These are phyloP conservation scores for Furnarius figulus DNA, from an alignment of 2,113 vertebrate genomes.

Conservation along the genomic window DNA sequence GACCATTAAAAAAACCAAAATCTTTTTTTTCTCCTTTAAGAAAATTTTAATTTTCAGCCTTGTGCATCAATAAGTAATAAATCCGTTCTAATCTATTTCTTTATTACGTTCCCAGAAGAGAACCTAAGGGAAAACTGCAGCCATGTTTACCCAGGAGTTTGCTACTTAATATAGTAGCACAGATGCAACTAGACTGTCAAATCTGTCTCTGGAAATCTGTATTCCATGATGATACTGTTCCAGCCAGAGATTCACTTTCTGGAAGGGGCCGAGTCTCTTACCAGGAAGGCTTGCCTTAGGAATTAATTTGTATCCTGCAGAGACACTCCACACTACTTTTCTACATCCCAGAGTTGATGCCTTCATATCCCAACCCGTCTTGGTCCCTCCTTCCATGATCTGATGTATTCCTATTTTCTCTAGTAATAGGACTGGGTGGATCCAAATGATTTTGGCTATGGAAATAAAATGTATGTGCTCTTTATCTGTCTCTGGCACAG, in stretches of 20 bases:
- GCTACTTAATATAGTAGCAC: background rate
- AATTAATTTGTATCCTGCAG: background rate
- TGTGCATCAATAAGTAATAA: too few relatives aligned
- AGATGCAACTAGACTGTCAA: too few relatives aligned
- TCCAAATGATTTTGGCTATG: background rate
- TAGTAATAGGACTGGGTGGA: background rate
- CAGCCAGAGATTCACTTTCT: background rate
- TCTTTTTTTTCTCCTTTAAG: background rate
- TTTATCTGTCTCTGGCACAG: background rate
- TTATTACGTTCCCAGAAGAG: background rate
- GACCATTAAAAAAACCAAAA: background rate
- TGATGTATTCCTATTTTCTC: background rate
- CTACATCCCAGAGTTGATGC: background rate
- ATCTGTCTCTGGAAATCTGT: background rate
- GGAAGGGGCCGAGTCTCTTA: background rate
- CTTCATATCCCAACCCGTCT: background rate
- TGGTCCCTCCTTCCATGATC: background rate
- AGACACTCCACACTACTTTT: background rate
- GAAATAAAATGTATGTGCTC: background rate
- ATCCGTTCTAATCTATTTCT: background rate
- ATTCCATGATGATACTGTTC: background rate
- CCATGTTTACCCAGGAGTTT: background rate
- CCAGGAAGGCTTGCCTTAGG: background rate
- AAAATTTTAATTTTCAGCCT: rapidly evolving
- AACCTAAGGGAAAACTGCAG: background rate